phyloP scores from a whole-genome alignment of 1,140 invertebrate genomes.

The Notospermus geniculatus region DNA sequence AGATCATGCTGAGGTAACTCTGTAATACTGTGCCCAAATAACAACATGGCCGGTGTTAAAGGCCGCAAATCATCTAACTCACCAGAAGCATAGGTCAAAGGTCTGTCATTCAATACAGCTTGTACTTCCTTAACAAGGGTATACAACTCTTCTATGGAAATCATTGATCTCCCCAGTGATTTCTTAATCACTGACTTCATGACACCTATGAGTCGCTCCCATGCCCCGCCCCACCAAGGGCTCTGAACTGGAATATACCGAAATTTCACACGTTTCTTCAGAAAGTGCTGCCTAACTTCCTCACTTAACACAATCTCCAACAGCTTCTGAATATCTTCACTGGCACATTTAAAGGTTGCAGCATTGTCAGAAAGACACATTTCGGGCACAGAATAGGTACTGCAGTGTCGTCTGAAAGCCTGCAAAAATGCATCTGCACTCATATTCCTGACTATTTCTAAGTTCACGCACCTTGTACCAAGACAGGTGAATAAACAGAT shows the following conservation, averaged over 20 bases:
- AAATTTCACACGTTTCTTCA: background rate
- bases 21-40: background rate
- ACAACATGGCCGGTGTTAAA: background rate
- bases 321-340: background rate
- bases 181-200: background rate
- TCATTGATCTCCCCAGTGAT: background rate
- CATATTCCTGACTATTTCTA: background rate
- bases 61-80: background rate
- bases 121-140: constrained; percentile 2
- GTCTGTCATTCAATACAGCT: constrained; percentile 1
- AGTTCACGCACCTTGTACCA: background rate
- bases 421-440: background rate
- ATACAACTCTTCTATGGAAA: background rate
- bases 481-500: constrained; percentile 2
- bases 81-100: background rate
- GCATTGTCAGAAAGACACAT: background rate
- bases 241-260: constrained; percentile 1
- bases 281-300: background rate
- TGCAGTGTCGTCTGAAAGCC: constrained; percentile 1
- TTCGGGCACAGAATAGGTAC: background rate
- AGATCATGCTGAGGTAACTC: no score
- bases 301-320: background rate
- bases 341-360: background rate
- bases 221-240: background rate
- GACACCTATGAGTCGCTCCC: background rate